Base-by-base conservation (phyloP, 2,888 invertebrate genomes). In the Melanostoma mellinum region DNA sequence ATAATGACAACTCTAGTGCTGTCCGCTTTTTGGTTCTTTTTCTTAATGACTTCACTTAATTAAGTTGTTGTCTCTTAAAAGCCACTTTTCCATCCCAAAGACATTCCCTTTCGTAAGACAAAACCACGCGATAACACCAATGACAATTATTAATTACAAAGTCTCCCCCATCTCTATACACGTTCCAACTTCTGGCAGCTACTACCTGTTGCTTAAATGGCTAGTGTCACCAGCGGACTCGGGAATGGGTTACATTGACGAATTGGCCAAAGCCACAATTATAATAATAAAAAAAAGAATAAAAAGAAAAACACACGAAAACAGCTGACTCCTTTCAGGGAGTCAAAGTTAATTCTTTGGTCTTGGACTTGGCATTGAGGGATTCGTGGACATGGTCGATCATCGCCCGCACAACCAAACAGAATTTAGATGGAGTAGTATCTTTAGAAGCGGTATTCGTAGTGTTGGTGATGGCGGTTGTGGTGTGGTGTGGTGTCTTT, bases 341-440 rank as follows among this genome's bases (percentile, higher is more conserved):
- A 65, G 71, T 63, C 50, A 60, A 30, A 30, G 40, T 65, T 46
- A 61, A 42, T 65, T 72, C 68, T 73, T 56, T 73, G 82, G 68
- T 71, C 79, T 79, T 84, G 84, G 79, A 84, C 84, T 84, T 84
- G 84, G 84, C 84, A 84, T 84, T 84, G 84, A 67, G 50, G 50
- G 50, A 63, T 38, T 35, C 32, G 68, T 20, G 48, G 46, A 36
- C 50, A 10, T 40, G 35, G 20, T 9, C 77, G 77, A 77, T 40
- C 77, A 69, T 77, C 77, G 81, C 68, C 77, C 81, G 78, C 5
- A 50, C 69, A 44, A 44, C 63, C 10, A 72, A 60, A 60, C 53
- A 52, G 44, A 38, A 32, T 50, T 46, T 48, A 36, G 30, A 46
- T 32, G 42, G 33, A 40, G 35, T 10, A 3, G n/a, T 38, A 42